phyloP scores from a whole-genome alignment of 2,797 vertebrate species.

The Tamandua tetradactyla region DNA sequence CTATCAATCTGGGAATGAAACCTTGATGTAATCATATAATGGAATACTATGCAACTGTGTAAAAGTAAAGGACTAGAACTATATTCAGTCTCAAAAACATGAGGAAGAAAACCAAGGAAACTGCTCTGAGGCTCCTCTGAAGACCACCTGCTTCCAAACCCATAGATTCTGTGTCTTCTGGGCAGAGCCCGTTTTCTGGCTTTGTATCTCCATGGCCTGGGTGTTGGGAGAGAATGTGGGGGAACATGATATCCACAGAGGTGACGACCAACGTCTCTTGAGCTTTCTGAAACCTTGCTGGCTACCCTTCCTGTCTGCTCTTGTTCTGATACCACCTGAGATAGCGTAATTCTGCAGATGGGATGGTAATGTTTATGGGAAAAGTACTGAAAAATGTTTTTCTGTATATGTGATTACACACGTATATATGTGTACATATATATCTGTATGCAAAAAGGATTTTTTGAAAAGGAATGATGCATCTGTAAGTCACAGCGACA shows the following conservation, averaged over 20 bases:
- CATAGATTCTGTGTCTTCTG: fast-evolving
- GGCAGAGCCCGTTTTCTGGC: not conserved
- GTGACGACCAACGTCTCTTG: fast-evolving
- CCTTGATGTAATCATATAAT: not conserved
- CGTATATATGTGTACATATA: not conserved
- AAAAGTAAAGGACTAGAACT: not conserved
- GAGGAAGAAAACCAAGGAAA: not conserved
- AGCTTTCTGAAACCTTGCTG: not conserved
- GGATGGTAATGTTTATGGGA: not conserved
- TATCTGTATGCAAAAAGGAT: not conserved
- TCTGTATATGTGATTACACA: too few relatives aligned
- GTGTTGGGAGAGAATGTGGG: not conserved
- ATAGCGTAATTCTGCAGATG: not conserved
- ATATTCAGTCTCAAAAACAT: not conserved
- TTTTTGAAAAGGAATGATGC: not conserved
- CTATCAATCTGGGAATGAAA: not conserved
- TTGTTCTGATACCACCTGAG: not conserved
- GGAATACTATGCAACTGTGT: not conserved
- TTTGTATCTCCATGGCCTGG: not conserved
- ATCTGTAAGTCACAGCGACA: not conserved
- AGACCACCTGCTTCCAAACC: not conserved
- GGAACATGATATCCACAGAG: not conserved
- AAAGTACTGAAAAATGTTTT: not conserved
- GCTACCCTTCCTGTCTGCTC: not conserved
- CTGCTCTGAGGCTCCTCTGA: not conserved